A percentile compares a stretch with the other conserved stretches of the same genome.
phyloP scores from a whole-genome alignment of 64 coral and sea anemone species.

The Orbicella faveolata region DNA sequence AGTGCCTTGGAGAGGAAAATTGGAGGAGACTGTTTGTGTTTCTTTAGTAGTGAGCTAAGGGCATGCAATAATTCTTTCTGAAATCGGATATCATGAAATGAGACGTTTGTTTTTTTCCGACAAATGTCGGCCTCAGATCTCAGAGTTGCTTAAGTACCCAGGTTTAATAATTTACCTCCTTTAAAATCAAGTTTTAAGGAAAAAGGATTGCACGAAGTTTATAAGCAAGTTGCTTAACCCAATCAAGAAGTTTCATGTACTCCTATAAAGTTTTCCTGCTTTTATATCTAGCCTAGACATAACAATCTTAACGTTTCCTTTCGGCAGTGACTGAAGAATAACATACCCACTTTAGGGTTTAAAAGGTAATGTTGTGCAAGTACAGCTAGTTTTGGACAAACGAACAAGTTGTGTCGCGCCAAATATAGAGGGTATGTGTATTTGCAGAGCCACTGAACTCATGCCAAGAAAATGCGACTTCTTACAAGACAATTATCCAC shows the following conservation, averaged over 20 bases:
- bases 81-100: not conserved
- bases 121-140: not conserved
- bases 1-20: not conserved
- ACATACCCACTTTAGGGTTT: not conserved
- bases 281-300: not conserved
- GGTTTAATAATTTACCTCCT: not conserved
- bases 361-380: not conserved
- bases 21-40: not conserved
- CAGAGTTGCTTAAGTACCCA: not conserved
- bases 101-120: constrained; percentile 1
- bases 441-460: not conserved
- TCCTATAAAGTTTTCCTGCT: not conserved
- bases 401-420: not conserved
- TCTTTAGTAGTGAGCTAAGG: not conserved
- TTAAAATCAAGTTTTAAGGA: not conserved
- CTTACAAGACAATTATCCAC: constrained; percentile 35
- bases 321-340: not conserved
- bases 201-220: not conserved
- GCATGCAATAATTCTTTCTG: not conserved
- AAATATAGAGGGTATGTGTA: not conserved
- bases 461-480: not conserved
- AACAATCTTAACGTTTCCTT: not conserved
- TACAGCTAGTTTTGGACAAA: not conserved
- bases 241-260: too few relatives aligned
- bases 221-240: not conserved